phyloP scores from a whole-genome alignment of 35 echinoderm and acorn worm genomes.

The Acanthaster planci region DNA sequence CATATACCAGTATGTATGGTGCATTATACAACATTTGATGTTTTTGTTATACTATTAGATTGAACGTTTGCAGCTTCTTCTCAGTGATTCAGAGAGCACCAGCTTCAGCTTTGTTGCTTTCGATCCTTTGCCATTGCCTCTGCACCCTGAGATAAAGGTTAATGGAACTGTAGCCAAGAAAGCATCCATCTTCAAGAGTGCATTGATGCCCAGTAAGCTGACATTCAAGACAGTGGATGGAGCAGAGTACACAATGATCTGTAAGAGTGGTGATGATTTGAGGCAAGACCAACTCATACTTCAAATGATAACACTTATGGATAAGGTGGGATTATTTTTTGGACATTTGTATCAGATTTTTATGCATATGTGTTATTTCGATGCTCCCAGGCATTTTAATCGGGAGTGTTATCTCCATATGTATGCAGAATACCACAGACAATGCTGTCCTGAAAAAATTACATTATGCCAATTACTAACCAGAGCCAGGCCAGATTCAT shows the following conservation, averaged over 20 bases:
- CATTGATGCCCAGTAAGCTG: conserved; percentile 89
- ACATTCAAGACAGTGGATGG: conserved; percentile 69
- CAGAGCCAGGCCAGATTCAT: too few species aligned
- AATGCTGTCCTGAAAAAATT: too few species aligned
- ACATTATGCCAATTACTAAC: too few species aligned
- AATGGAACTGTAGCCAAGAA: conserved; percentile 70
- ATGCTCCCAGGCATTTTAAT: too few species aligned
- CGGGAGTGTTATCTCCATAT: too few species aligned
- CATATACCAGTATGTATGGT: too few species aligned
- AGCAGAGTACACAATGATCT: conserved; percentile 78
- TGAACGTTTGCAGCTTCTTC: conserved; percentile 82
- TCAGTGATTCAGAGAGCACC: conserved; percentile 63
- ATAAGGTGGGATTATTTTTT: conserved; percentile 59
- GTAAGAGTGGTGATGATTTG: conserved; percentile 96
- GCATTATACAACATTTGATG: too few species aligned
- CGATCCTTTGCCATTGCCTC: conserved; percentile 82
- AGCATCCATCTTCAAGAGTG: conserved; percentile 89
- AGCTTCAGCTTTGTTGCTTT: conserved; percentile 74
- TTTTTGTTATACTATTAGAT: conserved; percentile 54
- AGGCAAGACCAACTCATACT: conserved; percentile 96
- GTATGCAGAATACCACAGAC: too few species aligned
- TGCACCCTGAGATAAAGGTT: conserved; percentile 78
- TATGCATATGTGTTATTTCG: too few species aligned
- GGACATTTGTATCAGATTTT: too few species aligned
- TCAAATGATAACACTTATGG: conserved; percentile 96